Evolutionary conservation across 2,888 invertebrate species (phyloP), one percentile per base, ranked within the genome.

Genomic region (Eutolmus rufibarbis): DNA sequence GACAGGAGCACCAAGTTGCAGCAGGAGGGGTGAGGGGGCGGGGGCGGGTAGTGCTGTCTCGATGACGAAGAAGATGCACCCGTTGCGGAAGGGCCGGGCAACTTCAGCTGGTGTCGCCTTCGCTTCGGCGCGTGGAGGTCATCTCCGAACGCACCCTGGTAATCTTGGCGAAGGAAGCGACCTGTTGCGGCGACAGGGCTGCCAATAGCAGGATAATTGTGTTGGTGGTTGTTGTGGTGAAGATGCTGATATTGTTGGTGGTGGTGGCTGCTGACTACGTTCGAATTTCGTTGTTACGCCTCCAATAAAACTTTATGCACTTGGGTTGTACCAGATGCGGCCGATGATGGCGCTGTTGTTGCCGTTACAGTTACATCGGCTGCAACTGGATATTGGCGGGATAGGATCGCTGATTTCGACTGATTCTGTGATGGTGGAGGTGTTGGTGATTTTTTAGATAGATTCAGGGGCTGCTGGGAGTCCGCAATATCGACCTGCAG

Each of bases 401-500:
- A 66, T 88, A 91, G 91, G 56, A 92, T 91, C 76, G 92, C 88
- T n/a, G 74, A 37, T 34, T 78, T 84, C 19, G 56, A 57, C 16
- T 40, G 74, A 7, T 81, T 43, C 14, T 76, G 46, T 79, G 85
- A 91, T 91, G 97, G 96, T 92, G 97, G 96, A 89, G 96, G 95
- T 90, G 95, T 95, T 90, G 96, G 96, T 89, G 96, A 95, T 92
- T 96, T 96, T 93, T 97, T 97, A 92, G 97, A 97, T 91, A 98
- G 94, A 94, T 98, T 98, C 90, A 98, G 94, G 87, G 98, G 98
- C 92, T 96, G 96, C 90, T 95, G 95, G 85, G 96, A 95, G 91
- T 96, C 96, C 31, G 96, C 96, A 90, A 96, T 96, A 91, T 96
- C 96, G 90, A 97, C 96, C 92, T 97, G 97, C 90, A 97, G 94